Evolutionary conservation across 2,797 vertebrate species (phyloP), one percentile per base, ranked within the genome.

Genomic region (Chelon labrosus): DNA sequence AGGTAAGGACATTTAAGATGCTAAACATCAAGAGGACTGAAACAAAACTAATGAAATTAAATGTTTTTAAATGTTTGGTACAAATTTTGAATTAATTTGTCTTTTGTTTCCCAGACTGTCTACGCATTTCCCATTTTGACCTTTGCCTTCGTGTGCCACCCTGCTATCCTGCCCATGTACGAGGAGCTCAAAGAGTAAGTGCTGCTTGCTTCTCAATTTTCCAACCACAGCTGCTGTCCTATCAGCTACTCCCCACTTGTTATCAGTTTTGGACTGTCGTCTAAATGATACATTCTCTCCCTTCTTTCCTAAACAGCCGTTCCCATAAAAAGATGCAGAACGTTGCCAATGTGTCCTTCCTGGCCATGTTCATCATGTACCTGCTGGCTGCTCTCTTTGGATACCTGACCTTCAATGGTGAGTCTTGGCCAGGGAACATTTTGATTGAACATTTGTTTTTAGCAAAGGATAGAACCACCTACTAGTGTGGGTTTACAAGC

Each of bases 321-420:
- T 98, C 96, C 83, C 96, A 96, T 55, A 95, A 60, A 85, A 97
- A 95, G 90, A 99, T 99, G 98, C 98, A 99, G 95, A 92, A 89
- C 0, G 98, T 99, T 20, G 98, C 98, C 82, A 98, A 98, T 5
- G 95, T 99, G 19, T 99, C 98, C 50, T 99, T 99, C 86, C 94
- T 98, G 80, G 93, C 97, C 63, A 99, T 99, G 97, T 98, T 99
- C 88, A 84, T 98, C 85, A 99, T 98, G 97, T 99, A 99, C 80
- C 95, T 99, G 76, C 83, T 99, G 89, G 97, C 98, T 27, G 98
- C 98, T 44, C 95, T 99, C 59, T 99, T 99, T 2, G 98, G 98
- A 91, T 99, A 99, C 82, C 93, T 99, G 91, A 99, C 98, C 47
- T 99, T 99, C 92, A 96, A 97, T 42, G 84, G 98, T 99, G 85